Conservation (phyloP, 2,888 invertebrate species). For the Cremastinae sp. region DNA sequence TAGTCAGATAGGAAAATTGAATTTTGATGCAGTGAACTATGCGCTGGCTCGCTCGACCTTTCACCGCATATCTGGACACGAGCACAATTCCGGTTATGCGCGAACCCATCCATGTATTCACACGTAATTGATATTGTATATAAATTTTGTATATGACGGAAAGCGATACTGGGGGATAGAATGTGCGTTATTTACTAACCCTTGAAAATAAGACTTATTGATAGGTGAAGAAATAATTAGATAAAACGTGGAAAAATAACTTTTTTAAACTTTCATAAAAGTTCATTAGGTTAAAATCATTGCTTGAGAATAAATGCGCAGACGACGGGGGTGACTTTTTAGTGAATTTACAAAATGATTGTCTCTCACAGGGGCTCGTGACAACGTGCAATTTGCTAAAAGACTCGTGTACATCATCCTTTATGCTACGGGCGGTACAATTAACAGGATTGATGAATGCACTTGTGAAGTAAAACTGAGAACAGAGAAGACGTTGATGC, state of each 20-base stretch:
- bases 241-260: too few relatives aligned
- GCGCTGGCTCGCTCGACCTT: neutral
- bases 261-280: too few relatives aligned
- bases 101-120: constrained; percentile 14
- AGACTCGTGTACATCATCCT: constrained; percentile 15
- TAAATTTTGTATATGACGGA: constrained; percentile 8
- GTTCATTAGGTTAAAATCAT: too few relatives aligned
- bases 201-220: too few relatives aligned
- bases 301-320: too few relatives aligned
- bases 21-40: neutral
- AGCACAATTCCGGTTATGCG: constrained; percentile 12
- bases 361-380: constrained; percentile 16
- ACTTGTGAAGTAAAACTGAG: constrained; percentile 39
- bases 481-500: constrained; percentile 27
- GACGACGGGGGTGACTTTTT: too few relatives aligned
- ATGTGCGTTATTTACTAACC: constrained; percentile 12
- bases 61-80: constrained; percentile 1
- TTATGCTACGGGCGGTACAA: constrained; percentile 38
- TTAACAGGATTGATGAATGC: constrained; percentile 52
- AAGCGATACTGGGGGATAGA: constrained; percentile 8
- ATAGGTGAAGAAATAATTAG: too few relatives aligned
- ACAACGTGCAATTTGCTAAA: constrained; percentile 41
- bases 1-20: neutral
- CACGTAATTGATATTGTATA: constrained; percentile 16
- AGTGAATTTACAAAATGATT: constrained; percentile 14